Evolutionary conservation across 2,888 invertebrate genomes (phyloP).

Genomic region (Platycnemis pennipes): DNA sequence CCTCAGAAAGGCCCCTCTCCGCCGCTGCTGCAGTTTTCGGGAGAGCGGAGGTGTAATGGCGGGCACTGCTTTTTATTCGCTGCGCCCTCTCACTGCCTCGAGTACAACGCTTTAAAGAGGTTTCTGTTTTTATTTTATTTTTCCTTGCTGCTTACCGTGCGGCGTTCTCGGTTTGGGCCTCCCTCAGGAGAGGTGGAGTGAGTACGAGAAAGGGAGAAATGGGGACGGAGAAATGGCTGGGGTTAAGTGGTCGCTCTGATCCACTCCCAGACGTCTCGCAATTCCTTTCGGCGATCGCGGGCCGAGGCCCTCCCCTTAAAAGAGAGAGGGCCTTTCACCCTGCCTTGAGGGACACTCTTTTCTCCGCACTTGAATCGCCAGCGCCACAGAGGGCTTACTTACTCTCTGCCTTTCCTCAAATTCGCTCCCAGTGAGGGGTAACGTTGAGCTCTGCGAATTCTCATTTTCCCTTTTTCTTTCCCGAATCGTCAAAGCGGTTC

Average conservation of each 20-base stretch:
- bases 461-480: neutral
- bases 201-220: neutral
- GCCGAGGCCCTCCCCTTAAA: neutral
- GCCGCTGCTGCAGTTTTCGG: constrained; percentile 2
- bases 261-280: constrained; percentile 30
- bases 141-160: neutral
- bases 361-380: neutral
- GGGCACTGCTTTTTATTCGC: neutral
- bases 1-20: neutral
- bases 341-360: neutral
- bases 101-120: neutral
- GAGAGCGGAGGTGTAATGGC: neutral
- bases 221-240: neutral
- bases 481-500: neutral
- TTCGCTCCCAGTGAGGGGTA: neutral
- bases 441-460: neutral
- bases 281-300: neutral
- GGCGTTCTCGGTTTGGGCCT: neutral
- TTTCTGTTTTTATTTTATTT: constrained; percentile 6
- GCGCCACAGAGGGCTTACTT: neutral
- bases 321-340: too few relatives aligned
- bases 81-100: neutral
- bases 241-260: constrained; percentile 23
- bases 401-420: neutral
- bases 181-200: neutral